phyloP scores from a whole-genome alignment of 2,113 vertebrate genomes.

The Manacus vitellinus region DNA sequence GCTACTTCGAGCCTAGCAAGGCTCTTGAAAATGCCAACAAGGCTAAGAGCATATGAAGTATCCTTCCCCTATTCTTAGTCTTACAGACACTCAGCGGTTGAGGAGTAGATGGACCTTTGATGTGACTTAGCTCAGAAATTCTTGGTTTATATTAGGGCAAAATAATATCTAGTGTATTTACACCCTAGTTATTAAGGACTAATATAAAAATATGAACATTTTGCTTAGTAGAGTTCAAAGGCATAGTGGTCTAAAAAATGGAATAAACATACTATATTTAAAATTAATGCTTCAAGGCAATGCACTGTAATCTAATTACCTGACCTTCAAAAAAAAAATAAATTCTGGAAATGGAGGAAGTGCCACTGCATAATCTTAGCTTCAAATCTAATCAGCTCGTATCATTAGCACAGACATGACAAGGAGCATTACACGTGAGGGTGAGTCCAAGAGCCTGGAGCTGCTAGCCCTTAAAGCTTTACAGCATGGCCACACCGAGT shows the following conservation, averaged over 20 bases:
- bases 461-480: not conserved
- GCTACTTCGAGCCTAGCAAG: not conserved
- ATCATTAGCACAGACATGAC: not conserved
- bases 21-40: not conserved
- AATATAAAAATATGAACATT: not conserved
- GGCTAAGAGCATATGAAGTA: not conserved
- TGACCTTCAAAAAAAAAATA: fast-evolving
- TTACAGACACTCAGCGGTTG: not conserved
- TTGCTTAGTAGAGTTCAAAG: not conserved
- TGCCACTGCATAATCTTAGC: not conserved
- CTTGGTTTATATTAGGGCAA: not conserved
- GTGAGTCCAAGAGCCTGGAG: fast-evolving
- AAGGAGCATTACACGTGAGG: fast-evolving
- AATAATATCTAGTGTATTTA: not conserved
- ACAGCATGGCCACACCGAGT: fast-evolving
- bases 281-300: not conserved
- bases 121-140: not conserved
- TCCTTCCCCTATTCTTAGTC: not conserved
- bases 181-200: not conserved
- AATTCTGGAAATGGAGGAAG: not conserved
- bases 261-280: not conserved
- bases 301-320: not conserved
- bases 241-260: not conserved
- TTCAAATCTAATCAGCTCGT: not conserved
- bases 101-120: not conserved